phyloP scores from a whole-genome alignment of 1,140 invertebrate species.

The Drosophila bocki region DNA sequence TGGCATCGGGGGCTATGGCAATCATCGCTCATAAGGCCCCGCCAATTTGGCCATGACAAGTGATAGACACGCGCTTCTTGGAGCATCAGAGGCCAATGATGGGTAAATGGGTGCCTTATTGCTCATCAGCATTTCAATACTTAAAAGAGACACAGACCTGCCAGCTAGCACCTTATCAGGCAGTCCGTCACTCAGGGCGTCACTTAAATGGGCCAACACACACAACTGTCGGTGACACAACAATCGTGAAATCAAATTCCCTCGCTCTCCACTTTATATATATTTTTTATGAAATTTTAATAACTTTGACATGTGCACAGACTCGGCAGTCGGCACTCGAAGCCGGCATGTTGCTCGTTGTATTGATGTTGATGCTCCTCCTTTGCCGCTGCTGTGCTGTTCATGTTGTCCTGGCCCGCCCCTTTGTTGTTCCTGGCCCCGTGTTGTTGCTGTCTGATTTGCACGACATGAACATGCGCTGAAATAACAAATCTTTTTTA shows the following conservation, averaged over 20 bases:
- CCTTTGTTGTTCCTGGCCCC: slow-evolving; percentile 37
- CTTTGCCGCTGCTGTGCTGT: slow-evolving; percentile 1
- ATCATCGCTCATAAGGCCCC: slow-evolving; percentile 77
- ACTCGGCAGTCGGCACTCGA: slow-evolving; percentile 6
- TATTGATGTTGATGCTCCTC: slow-evolving; percentile 30
- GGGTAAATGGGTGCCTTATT: slow-evolving; percentile 49
- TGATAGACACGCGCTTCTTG: slow-evolving; percentile 67
- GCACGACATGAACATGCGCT: slow-evolving; percentile 61
- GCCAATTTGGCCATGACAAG: slow-evolving; percentile 77
- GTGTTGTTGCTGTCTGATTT: slow-evolving; percentile 46
- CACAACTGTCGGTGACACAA: slow-evolving; percentile 58
- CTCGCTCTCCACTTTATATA: slow-evolving; percentile 5
- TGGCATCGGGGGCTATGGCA: slow-evolving; percentile 48
- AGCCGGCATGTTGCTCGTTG: slow-evolving; percentile 48
- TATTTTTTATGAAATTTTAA: slow-evolving; percentile 80
- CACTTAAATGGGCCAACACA: slow-evolving; percentile 37
- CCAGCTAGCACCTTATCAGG: slow-evolving; percentile 51
- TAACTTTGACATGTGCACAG: slow-evolving; percentile 68
- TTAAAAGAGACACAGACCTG: slow-evolving; percentile 55
- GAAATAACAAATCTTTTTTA: slow-evolving; percentile 81
- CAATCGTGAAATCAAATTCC: slow-evolving; percentile 74
- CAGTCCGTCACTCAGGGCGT: slow-evolving; percentile 51
- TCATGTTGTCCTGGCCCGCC: slow-evolving; percentile 39
- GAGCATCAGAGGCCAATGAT: slow-evolving; percentile 40
- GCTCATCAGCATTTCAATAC: slow-evolving; percentile 64